phyloP scores from a whole-genome alignment of 1,140 invertebrate genomes.

The Augochlora pura region DNA sequence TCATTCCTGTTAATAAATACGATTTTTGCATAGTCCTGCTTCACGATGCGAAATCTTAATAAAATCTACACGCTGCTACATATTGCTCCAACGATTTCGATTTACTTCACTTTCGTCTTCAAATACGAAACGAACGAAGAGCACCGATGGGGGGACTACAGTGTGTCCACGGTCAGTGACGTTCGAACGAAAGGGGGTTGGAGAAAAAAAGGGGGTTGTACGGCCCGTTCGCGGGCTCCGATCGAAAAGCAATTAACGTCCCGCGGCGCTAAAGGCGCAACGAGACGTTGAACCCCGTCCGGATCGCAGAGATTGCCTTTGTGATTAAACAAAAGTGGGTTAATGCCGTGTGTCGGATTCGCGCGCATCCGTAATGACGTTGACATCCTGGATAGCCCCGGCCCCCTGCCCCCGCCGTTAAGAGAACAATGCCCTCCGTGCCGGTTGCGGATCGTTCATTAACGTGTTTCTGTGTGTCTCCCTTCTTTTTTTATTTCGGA shows the following conservation, averaged over 20 bases:
- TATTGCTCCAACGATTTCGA: too few species aligned
- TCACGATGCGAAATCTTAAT: too few species aligned
- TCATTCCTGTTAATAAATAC: too few species aligned
- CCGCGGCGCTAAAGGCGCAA: conserved; percentile 45
- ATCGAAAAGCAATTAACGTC: conserved; percentile 43
- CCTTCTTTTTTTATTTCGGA: conserved; percentile 44
- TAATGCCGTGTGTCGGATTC: conserved; percentile 59
- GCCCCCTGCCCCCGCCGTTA: conserved; percentile 30
- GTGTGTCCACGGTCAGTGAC: conserved; percentile 10
- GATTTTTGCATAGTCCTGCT: too few species aligned
- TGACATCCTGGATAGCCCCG: conserved; percentile 61
- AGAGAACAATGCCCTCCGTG: conserved; percentile 58
- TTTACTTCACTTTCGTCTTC: too few species aligned
- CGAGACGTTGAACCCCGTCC: conserved; percentile 60
- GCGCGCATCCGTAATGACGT: conserved; percentile 67
- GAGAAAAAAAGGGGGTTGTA: not conserved
- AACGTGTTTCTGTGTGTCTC: conserved; percentile 45
- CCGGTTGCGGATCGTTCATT: conserved; percentile 64
- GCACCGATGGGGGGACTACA: too few species aligned
- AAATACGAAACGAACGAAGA: too few species aligned
- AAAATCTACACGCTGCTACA: too few species aligned
- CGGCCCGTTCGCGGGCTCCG: not conserved
- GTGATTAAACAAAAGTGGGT: conserved; percentile 69
- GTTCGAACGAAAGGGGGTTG: not conserved
- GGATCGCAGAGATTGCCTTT: conserved; percentile 62